phyloP scores from a whole-genome alignment of 2,888 invertebrate genomes.

The Tenthredo mesomela region DNA sequence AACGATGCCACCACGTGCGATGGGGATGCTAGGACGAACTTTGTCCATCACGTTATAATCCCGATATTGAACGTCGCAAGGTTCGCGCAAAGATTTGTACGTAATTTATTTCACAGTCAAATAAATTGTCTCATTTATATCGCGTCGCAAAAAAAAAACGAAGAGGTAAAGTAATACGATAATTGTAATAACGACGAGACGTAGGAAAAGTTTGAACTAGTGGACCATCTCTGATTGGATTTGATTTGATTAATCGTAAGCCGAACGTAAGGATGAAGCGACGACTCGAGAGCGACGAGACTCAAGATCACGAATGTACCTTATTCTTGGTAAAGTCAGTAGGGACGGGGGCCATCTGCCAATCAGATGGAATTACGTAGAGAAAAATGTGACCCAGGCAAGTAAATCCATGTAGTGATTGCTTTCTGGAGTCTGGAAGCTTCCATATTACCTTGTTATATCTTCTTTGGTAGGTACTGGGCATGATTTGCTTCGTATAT shows the following conservation, averaged over 20 bases:
- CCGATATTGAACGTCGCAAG: neutral
- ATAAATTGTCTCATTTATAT: neutral
- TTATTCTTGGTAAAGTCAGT: constrained; percentile 21
- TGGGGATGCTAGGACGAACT: neutral
- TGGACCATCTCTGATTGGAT: constrained; percentile 42
- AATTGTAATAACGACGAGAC: neutral
- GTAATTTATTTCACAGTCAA: neutral
- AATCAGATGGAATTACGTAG: constrained; percentile 48
- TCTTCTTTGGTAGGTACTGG: neutral
- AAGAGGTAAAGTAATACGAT: neutral
- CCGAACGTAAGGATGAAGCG: constrained; percentile 40
- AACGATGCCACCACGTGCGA: neutral
- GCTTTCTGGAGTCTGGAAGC: constrained; percentile 25
- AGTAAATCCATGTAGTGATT: constrained; percentile 51
- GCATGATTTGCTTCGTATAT: neutral
- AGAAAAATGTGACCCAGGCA: constrained; percentile 37
- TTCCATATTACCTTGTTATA: neutral
- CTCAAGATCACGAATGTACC: constrained; percentile 15
- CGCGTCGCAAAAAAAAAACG: neutral
- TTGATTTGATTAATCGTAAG: constrained; percentile 43
- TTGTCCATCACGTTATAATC: neutral
- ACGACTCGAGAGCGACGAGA: neutral
- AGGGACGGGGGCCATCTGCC: constrained; percentile 7
- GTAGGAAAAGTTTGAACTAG: neutral
- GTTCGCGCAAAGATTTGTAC: neutral